Conservation (phyloP, 2,888 invertebrate species). For the Alloscopus bannaensis region DNA sequence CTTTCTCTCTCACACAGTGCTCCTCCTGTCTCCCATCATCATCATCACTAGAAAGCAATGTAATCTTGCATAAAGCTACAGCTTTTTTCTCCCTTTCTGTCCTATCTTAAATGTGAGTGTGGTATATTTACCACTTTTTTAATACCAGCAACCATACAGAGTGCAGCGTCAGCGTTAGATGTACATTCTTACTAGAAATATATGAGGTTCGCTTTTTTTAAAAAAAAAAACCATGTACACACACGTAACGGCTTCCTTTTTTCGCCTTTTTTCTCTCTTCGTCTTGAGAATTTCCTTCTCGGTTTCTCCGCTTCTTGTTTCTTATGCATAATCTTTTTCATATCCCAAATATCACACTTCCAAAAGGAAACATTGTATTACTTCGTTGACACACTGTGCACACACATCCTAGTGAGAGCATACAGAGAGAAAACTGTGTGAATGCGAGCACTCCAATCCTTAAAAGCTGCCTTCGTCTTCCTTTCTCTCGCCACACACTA, state of each 20-base stretch:
- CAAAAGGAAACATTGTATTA: constrained; percentile 54
- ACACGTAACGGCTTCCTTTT: constrained; percentile 37
- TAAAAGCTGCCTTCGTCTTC: constrained; percentile 41
- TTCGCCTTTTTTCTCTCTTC: constrained; percentile 25
- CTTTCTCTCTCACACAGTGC: constrained; percentile 10
- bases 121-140: background rate
- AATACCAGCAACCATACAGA: background rate
- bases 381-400: constrained; percentile 48
- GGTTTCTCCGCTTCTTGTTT: constrained; percentile 12
- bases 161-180: constrained; percentile 9
- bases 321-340: constrained; percentile 54
- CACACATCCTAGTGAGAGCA: constrained; percentile 19
- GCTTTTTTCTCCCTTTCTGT: background rate
- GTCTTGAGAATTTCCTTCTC: constrained; percentile 10
- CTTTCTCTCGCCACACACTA: constrained; percentile 23
- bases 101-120: no score
- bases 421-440: constrained; percentile 38
- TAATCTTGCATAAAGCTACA: constrained; percentile 34
- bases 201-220: background rate
- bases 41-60: constrained; percentile 56
- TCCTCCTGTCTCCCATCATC: constrained; percentile 41
- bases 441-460: constrained; percentile 42
- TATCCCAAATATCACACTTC: constrained; percentile 50
- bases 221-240: background rate
- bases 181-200: background rate